Percentiles rank a stretch among this genome's conserved stretches.
These are phyloP conservation scores for Pharmacophagus antenor DNA, from an alignment of 2,888 invertebrate species.

Conservation along the genomic window DNA sequence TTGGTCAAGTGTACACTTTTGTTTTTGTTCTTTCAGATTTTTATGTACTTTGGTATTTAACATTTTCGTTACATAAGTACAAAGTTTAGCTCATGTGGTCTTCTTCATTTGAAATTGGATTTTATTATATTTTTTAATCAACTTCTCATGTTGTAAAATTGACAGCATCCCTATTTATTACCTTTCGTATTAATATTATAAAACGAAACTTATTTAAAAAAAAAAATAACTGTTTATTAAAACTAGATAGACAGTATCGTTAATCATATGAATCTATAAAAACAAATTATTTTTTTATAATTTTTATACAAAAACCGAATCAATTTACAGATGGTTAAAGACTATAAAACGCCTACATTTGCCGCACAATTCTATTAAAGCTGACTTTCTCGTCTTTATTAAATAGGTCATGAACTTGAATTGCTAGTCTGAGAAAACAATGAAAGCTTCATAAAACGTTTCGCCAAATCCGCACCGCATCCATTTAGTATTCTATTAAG, in stretches of 20 bases:
- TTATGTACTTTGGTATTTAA: constrained; percentile 15
- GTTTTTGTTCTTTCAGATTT: constrained; percentile 21
- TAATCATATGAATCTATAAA: background rate
- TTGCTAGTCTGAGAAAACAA: constrained; percentile 34
- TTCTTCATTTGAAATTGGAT: background rate
- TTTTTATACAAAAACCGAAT: constrained; percentile 15
- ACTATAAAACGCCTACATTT: constrained; percentile 18
- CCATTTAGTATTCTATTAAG: constrained; percentile 45
- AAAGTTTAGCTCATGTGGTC: background rate
- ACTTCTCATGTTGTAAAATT: too few relatives aligned
- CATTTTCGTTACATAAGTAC: constrained; percentile 20
- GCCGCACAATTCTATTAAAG: constrained; percentile 24
- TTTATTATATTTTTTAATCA: too few relatives aligned
- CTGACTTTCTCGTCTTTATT: constrained; percentile 27
- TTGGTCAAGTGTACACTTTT: constrained; percentile 30
- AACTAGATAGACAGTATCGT: too few relatives aligned
- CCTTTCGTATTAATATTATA: too few relatives aligned
- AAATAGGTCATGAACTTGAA: constrained; percentile 29
- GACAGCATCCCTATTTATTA: too few relatives aligned
- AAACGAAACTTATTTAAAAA: too few relatives aligned
- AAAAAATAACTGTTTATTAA: too few relatives aligned
- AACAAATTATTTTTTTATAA: background rate
- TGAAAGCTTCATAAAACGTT: constrained; percentile 44
- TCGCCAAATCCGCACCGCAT: constrained; percentile 49
- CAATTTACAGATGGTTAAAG: constrained; percentile 5